phyloP scores from a whole-genome alignment of 2,113 vertebrate genomes.

The Ptyas mucosa region DNA sequence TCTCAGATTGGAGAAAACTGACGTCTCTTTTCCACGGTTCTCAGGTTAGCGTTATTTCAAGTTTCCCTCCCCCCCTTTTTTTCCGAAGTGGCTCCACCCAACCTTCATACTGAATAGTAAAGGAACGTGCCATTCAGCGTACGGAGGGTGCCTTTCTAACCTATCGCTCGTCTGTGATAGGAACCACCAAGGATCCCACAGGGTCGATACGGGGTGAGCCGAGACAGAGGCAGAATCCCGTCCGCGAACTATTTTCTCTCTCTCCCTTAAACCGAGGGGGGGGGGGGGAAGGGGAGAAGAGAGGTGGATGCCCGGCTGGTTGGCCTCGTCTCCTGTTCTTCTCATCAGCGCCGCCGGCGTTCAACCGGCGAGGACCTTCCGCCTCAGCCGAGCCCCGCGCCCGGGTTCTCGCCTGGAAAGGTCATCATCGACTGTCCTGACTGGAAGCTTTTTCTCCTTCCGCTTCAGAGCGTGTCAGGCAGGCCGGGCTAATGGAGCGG shows the following conservation, averaged over 20 bases:
- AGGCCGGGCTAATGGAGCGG: conserved; percentile 76
- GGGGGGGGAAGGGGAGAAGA: no score
- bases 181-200: background rate
- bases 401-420: background rate
- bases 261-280: background rate
- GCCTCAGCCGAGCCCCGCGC: background rate
- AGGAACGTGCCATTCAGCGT: background rate
- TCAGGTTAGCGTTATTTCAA: conserved; percentile 6
- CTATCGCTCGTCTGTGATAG: background rate
- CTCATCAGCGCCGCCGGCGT: background rate
- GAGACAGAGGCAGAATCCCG: background rate
- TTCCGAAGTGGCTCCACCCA: background rate
- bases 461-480: conserved; percentile 9
- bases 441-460: background rate
- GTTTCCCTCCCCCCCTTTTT: background rate
- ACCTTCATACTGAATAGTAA: background rate
- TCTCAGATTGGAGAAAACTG: background rate
- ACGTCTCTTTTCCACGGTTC: background rate
- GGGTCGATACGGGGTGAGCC: background rate
- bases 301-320: background rate
- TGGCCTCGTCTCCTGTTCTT: background rate
- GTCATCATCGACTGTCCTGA: background rate
- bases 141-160: background rate
- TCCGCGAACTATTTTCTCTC: background rate
- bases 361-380: background rate